Base-by-base conservation (phyloP, 2,113 vertebrate species). In the Tylochromis polylepis region DNA sequence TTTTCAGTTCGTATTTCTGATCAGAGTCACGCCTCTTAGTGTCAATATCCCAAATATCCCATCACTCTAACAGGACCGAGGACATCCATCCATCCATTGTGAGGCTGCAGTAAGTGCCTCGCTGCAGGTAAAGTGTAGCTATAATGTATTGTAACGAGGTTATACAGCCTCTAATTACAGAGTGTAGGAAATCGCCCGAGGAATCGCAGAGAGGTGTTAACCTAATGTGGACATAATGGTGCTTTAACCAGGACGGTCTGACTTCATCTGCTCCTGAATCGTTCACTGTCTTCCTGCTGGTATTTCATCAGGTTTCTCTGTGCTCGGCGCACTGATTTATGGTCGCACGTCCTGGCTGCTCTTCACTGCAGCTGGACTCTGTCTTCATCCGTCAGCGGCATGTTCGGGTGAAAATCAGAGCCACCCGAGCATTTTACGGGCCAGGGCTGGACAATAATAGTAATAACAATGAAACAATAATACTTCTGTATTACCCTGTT, bases 191-290 rank as follows among this genome's bases (percentile, higher is more conserved):
- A 88, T 31, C 72, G 36, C 55, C 78, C 0, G 9, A 83, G 86
- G 85, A 83, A 24, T 29, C 53, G 14, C 57, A 81, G 86, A 43
- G 57, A 88, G 88, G 87, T 85, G 87, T 67, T 62, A 60, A 67
- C 16, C 55, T 91, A 91, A 94, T 90, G 86, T 78, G 60, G 70
- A 79, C 20, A 4, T 91, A 91, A 93, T 89, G 85, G 31, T 58
- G 85, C 62, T 91, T 88, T 51, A 91, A 82, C 5, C 82, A 18
- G 51, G 24, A 83, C 51, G 3, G 46, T 82, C 83, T 24, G 75
- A 86, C 85, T 79, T 79, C 77, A 79, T 72, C 81, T 43, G 6
- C 31, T 53, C 57, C 84, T 83, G 15, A 14, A 72, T 88, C 67
- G 15, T 31, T 86, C 85, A 16, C n/a, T 41, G 43, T 81, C 79